Conservation (phyloP, 2,113 vertebrate species). For the Hemiscyllium ocellatum region DNA sequence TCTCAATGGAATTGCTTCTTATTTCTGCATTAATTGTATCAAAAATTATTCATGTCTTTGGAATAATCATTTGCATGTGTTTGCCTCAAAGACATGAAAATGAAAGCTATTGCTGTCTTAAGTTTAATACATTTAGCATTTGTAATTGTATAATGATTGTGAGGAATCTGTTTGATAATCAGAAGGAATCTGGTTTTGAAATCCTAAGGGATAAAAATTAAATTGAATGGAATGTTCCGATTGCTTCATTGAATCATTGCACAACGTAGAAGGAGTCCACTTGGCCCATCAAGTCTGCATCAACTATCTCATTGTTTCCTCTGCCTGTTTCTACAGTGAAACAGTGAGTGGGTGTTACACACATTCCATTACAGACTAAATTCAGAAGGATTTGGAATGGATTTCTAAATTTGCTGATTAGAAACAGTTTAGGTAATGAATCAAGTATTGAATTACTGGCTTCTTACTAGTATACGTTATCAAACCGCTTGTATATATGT, state of each 20-base stretch:
- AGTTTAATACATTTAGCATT: neutral
- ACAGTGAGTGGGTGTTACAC: neutral
- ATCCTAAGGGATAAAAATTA: neutral
- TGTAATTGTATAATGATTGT: neutral
- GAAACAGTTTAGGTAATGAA: neutral
- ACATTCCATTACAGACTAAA: neutral
- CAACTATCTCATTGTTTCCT: neutral
- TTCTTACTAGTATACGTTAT: neutral
- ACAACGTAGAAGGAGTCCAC: neutral
- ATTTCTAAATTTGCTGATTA: neutral
- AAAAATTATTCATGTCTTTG: neutral
- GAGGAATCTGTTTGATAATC: neutral
- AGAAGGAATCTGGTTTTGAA: neutral
- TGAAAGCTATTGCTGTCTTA: neutral
- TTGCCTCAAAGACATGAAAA: neutral
- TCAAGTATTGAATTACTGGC: neutral
- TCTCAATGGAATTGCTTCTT: neutral
- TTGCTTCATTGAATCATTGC: neutral
- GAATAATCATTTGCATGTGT: neutral
- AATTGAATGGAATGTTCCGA: neutral
- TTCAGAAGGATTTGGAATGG: neutral
- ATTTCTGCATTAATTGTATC: neutral
- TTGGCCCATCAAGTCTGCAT: neutral
- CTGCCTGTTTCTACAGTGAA: neutral
- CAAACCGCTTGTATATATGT: neutral